These are phyloP conservation scores for Xyrauchen texanus DNA, from an alignment of 2,113 vertebrate species.

Conservation along the genomic window DNA sequence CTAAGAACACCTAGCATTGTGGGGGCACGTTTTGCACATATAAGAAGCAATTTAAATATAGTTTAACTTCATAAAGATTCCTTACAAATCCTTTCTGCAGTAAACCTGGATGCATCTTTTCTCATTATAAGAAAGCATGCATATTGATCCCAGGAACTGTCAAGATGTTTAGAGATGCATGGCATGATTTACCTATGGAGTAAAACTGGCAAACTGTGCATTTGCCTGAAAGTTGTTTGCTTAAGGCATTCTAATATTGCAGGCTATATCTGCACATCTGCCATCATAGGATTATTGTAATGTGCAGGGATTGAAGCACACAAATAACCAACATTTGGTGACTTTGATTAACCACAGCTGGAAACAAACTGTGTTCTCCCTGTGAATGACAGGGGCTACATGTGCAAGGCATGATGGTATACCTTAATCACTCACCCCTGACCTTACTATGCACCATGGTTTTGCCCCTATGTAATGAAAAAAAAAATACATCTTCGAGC, in stretches of 20 bases:
- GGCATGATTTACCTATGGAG: no score
- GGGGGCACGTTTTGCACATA: no score
- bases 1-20: no score
- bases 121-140: no score
- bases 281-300: constrained; percentile 32
- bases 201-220: no score
- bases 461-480: constrained; percentile 5
- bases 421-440: constrained; percentile 19
- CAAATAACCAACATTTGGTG: constrained; percentile 30
- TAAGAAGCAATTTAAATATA: no score
- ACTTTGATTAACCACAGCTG: background rate
- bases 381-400: constrained; percentile 15
- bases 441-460: background rate
- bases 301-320: constrained; percentile 6
- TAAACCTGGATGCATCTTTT: no score
- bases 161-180: no score
- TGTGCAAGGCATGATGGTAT: constrained; percentile 23
- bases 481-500: background rate
- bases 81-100: no score
- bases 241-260: constrained; percentile 10
- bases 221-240: no score
- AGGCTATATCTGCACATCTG: constrained; percentile 23
- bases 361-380: background rate
- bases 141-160: no score
- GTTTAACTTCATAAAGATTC: no score